Conservation (phyloP, 1,140 invertebrate genomes). For the Euwallacea fornicatus region DNA sequence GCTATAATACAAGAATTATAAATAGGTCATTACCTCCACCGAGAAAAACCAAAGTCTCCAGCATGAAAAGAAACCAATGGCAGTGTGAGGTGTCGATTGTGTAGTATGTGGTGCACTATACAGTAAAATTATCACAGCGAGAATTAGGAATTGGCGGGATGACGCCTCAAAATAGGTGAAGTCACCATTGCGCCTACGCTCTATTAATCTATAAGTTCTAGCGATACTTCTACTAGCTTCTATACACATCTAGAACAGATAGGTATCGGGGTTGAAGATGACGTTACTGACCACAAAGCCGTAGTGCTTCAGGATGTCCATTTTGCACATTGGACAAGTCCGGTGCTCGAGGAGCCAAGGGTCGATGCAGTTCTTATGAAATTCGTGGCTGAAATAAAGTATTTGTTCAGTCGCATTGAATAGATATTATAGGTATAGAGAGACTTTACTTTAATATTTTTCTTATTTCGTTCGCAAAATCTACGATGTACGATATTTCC, state of each 20-base stretch:
- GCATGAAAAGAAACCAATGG: conserved; percentile 20
- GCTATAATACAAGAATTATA: conserved; percentile 15
- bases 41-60: conserved; percentile 18
- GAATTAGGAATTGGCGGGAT: neutral
- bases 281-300: conserved; percentile 74
- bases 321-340: conserved; percentile 94
- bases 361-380: conserved; percentile 93
- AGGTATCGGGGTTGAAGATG: conserved; percentile 35
- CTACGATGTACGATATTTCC: no score
- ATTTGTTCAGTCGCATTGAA: neutral
- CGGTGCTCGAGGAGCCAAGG: conserved; percentile 91
- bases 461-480: no score
- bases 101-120: conserved; percentile 35
- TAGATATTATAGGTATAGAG: neutral
- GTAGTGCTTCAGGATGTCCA: conserved; percentile 91
- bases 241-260: conserved; percentile 35
- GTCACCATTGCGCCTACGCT: conserved; percentile 10
- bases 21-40: conserved; percentile 39
- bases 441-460: no score
- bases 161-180: conserved; percentile 5
- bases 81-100: conserved; percentile 25
- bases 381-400: conserved; percentile 75
- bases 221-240: conserved; percentile 8
- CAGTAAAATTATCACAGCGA: conserved; percentile 33
- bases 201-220: conserved; percentile 15